Percentiles rank a stretch among this genome's conserved stretches.
Conservation (phyloP, 2,113 vertebrate genomes). For the Alligator sinensis region DNA sequence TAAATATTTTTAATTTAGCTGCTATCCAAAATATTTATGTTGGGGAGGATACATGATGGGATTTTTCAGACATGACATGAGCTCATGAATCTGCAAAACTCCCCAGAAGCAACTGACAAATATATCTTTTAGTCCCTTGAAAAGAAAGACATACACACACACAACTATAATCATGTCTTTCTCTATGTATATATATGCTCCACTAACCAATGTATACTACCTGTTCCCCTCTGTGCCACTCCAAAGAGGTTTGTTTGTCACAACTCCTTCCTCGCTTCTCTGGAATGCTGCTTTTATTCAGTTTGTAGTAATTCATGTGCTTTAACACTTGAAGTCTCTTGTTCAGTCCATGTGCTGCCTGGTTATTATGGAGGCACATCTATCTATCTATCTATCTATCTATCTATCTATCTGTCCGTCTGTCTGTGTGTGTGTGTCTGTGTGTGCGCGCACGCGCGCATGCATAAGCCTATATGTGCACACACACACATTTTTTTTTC, state of each 20-base stretch:
- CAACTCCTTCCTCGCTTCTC: neutral
- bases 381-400: neutral
- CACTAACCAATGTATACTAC: neutral
- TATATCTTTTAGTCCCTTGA: neutral
- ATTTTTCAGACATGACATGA: neutral
- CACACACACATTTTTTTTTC: too few relatives aligned
- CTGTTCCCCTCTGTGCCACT: neutral
- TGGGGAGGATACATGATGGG: neutral
- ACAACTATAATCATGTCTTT: too few relatives aligned
- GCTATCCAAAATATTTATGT: neutral
- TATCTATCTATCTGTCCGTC: too few relatives aligned
- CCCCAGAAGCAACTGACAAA: conserved; percentile 7
- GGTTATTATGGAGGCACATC: conserved; percentile 17
- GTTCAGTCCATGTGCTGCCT: conserved; percentile 1
- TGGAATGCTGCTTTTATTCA: conserved; percentile 31
- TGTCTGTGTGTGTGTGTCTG: too few relatives aligned
- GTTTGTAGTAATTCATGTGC: neutral
- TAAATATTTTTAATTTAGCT: neutral
- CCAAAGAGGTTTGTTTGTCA: neutral
- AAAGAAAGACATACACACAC: neutral
- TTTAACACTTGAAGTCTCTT: conserved; percentile 14
- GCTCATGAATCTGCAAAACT: neutral
- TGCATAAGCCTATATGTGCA: too few relatives aligned
- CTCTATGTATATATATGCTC: neutral
- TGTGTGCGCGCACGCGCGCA: too few relatives aligned